A percentile compares a stretch with the other conserved stretches of the same genome.
Conservation (phyloP, 2,888 invertebrate species). For the Melipona beecheii region DNA sequence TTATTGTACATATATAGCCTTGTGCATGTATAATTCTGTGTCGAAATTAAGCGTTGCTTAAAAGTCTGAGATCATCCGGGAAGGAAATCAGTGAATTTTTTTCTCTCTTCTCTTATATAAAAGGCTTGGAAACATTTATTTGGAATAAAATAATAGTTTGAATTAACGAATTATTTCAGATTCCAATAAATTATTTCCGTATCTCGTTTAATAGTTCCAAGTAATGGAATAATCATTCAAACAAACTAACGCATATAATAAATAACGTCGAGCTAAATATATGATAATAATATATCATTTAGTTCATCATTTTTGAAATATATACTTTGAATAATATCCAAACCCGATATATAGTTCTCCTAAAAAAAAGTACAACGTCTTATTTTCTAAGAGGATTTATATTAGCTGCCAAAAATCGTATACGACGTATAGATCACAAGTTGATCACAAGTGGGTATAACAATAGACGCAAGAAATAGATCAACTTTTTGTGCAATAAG, state of each 20-base stretch:
- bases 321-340: no score
- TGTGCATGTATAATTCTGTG: not conserved
- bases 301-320: no score
- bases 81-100: not conserved
- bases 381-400: not conserved
- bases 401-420: not conserved
- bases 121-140: no score
- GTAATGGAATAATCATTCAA: no score
- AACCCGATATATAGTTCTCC: not conserved
- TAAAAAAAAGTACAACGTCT: not conserved
- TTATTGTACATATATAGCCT: not conserved
- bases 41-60: not conserved
- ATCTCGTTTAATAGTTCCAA: no score
- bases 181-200: no score
- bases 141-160: no score
- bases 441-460: not conserved
- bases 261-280: no score
- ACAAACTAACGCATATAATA: no score
- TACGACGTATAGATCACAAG: not conserved
- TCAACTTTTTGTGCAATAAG: not conserved
- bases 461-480: not conserved
- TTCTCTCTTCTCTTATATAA: no score
- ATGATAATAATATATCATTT: no score
- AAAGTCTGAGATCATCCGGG: not conserved
- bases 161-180: no score